These are phyloP conservation scores for Tethea ocularis DNA, from an alignment of 2,888 invertebrate genomes.

Conservation along the genomic window DNA sequence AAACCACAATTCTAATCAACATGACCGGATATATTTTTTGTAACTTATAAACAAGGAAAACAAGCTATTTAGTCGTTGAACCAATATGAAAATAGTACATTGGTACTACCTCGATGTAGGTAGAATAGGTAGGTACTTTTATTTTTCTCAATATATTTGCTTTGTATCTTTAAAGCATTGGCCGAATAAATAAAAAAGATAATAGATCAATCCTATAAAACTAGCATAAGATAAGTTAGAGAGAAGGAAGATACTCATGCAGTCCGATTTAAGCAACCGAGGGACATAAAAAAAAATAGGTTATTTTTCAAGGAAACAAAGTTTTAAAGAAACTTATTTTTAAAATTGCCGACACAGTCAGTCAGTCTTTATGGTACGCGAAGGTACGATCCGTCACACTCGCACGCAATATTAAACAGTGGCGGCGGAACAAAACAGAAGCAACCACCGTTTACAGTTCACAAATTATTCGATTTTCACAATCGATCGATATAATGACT, in stretches of 20 bases:
- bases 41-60: not conserved
- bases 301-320: not conserved
- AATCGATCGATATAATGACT: slow-evolving; percentile 27
- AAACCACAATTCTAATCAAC: slow-evolving; percentile 28
- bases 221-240: too few relatives aligned
- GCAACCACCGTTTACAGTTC: slow-evolving; percentile 22
- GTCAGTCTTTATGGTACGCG: slow-evolving; percentile 7
- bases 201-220: too few relatives aligned
- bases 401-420: slow-evolving; percentile 25
- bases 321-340: not conserved
- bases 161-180: not conserved
- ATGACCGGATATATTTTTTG: not conserved
- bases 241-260: not conserved
- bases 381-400: slow-evolving; percentile 5
- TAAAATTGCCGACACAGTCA: not conserved
- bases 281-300: not conserved
- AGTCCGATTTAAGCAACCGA: too few relatives aligned
- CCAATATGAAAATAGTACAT: slow-evolving; percentile 4
- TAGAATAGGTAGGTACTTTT: too few relatives aligned
- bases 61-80: not conserved
- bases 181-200: too few relatives aligned
- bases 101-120: too few relatives aligned
- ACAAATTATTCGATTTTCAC: slow-evolving; percentile 24
- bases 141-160: too few relatives aligned
- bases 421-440: slow-evolving; percentile 20